Evolutionary conservation across 2,888 invertebrate genomes (phyloP), one percentile per base, ranked within the genome.

Genomic region (Automeris io): DNA sequence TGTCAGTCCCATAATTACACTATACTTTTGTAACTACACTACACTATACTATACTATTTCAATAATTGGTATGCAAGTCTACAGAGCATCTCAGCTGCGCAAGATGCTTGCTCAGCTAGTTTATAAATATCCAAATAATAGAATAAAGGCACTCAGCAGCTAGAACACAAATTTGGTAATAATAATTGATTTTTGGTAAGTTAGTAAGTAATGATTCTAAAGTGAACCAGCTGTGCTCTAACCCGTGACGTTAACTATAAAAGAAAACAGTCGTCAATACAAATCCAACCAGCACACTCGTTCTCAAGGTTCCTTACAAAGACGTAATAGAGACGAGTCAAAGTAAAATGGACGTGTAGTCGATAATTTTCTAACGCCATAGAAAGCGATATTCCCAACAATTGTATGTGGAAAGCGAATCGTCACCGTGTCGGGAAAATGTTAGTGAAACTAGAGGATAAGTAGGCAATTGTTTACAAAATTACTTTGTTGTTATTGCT

Each of bases 361-460:
- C 49, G 52, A 57, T 62, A 63, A 59, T 67, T 64, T 64, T 65
- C 67, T 59, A 48, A 46, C 35, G 44, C 47, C 36, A 43, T 53
- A 77, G 81, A 74, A 66, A 69, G 72, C 70, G 72, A 70, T 57
- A 56, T 72, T 75, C 69, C 54, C 72, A 73, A 60, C 69, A 47
- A 62, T 73, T 66, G 68, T 66, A 54, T 61, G 68, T 71, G 77
- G 77, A 78, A 74, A 74, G 70, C 65, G 57, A 59, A 51, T 47
- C 42, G 55, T 51, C 46, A 48, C 45, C 48, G 45, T 50, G 50
- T 52, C 49, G 60, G 61, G 70, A 69, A 78, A 78, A 73, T 59
- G 60, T 65, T 41, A 65, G 66, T 70, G 74, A 69, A 79, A 73
- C 62, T 43, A 45, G 45, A 47, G 46, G 47, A 29, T 29, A 16